Percentiles rank a stretch among this genome's conserved stretches.
Evolutionary conservation across 2,888 invertebrate genomes (phyloP).

Genomic region (Tipula unca): DNA sequence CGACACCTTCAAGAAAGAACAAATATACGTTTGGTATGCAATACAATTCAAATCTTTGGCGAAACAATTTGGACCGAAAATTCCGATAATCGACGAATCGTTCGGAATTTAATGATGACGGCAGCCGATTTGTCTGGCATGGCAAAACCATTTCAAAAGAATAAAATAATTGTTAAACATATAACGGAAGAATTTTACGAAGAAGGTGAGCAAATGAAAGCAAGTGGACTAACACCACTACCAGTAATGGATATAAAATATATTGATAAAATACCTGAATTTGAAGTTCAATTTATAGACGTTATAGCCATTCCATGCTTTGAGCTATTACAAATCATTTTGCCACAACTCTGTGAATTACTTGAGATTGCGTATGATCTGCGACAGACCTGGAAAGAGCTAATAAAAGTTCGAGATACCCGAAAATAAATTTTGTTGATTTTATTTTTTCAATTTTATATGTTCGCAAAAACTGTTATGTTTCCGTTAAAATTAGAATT

Average conservation of each 20-base stretch:
- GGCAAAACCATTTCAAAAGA: constrained; percentile 50
- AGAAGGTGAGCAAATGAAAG: constrained; percentile 52
- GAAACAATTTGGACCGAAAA: not conserved
- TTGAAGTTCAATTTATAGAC: constrained; percentile 54
- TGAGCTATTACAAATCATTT: constrained; percentile 44
- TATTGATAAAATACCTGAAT: constrained; percentile 49
- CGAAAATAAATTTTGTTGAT: not conserved
- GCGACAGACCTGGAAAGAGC: not conserved
- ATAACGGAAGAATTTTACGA: constrained; percentile 36
- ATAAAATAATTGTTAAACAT: constrained; percentile 43
- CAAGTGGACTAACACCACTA: constrained; percentile 50
- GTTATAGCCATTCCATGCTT: constrained; percentile 52
- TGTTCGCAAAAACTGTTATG: too few species aligned
- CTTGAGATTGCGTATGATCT: not conserved
- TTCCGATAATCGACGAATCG: not conserved
- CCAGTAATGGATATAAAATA: constrained; percentile 57
- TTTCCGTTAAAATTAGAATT: too few species aligned
- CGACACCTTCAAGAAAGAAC: not conserved
- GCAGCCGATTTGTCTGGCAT: constrained; percentile 51
- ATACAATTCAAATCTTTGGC: not conserved
- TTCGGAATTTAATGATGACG: constrained; percentile 44
- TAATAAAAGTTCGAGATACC: not conserved
- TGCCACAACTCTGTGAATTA: constrained; percentile 34
- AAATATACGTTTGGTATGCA: not conserved
- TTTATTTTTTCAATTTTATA: too few species aligned